phyloP scores from a whole-genome alignment of 2,888 invertebrate genomes.

The Teleiodes luculella region DNA sequence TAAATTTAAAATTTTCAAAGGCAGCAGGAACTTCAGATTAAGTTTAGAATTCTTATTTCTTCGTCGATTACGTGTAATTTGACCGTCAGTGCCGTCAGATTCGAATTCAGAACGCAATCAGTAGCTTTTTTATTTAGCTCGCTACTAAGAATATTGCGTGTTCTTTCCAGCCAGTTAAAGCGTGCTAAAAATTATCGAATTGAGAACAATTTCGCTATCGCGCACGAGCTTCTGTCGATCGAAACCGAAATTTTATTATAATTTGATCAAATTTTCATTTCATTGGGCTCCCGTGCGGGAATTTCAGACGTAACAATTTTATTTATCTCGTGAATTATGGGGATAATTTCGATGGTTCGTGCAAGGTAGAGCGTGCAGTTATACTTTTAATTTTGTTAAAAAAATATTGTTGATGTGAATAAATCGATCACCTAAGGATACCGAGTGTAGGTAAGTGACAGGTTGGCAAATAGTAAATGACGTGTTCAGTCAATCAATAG shows the following conservation, averaged over 20 bases:
- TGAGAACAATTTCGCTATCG: constrained; percentile 35
- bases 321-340: constrained; percentile 9
- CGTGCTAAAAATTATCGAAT: constrained; percentile 46
- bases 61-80: constrained; percentile 5
- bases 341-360: constrained; percentile 6
- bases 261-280: constrained; percentile 35
- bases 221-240: constrained; percentile 57
- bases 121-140: constrained; percentile 10
- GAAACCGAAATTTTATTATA: constrained; percentile 28
- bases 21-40: too few relatives aligned
- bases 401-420: too few relatives aligned
- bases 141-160: constrained; percentile 38
- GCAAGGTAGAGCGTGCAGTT: not conserved
- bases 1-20: not conserved
- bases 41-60: too few relatives aligned
- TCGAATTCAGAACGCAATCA: constrained; percentile 19
- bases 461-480: too few relatives aligned
- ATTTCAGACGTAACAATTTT: constrained; percentile 9
- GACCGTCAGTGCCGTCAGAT: constrained; percentile 14
- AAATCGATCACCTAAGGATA: too few relatives aligned
- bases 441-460: too few relatives aligned
- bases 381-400: too few relatives aligned
- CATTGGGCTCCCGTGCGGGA: constrained; percentile 56
- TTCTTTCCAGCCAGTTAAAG: constrained; percentile 30
- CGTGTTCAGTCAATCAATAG: too few relatives aligned